A percentile compares a stretch with the other conserved stretches of the same genome.
phyloP scores from a whole-genome alignment of 1,140 invertebrate genomes.

The Drosophila subpulchrella region DNA sequence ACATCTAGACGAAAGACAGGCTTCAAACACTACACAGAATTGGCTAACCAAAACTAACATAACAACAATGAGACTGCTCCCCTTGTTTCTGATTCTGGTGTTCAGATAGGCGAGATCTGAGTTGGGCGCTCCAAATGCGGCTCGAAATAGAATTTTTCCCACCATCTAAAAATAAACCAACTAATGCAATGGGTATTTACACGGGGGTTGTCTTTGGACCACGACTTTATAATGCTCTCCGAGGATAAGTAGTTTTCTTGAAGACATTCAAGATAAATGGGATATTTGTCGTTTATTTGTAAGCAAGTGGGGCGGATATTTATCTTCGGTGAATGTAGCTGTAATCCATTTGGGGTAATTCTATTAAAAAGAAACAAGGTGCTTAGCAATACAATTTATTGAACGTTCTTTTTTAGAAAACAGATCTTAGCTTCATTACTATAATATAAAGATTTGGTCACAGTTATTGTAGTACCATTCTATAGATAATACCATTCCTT shows the following conservation, averaged over 20 bases:
- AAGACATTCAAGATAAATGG: conserved; percentile 27
- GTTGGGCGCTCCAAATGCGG: conserved; percentile 47
- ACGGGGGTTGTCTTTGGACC: conserved; percentile 16
- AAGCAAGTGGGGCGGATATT: conserved; percentile 17
- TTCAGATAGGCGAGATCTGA: conserved; percentile 71
- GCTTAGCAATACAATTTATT: neutral
- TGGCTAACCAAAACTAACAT: conserved; percentile 76
- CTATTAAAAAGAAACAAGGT: neutral
- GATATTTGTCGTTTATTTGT: conserved; percentile 34
- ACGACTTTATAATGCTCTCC: conserved; percentile 47
- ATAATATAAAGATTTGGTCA: too few relatives aligned
- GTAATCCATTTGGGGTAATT: conserved; percentile 1
- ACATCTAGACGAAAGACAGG: conserved; percentile 48
- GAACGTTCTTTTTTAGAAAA: too few relatives aligned
- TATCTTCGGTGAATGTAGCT: conserved; percentile 9
- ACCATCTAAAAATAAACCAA: conserved; percentile 76
- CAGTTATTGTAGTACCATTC: too few relatives aligned
- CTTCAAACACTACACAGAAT: conserved; percentile 51
- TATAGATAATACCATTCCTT: too few relatives aligned
- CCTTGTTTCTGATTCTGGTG: conserved; percentile 60
- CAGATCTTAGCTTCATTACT: too few relatives aligned
- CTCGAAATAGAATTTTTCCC: conserved; percentile 81
- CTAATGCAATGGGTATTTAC: conserved; percentile 54
- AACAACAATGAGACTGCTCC: conserved; percentile 70
- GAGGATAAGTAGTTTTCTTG: neutral